phyloP scores from a whole-genome alignment of 2,888 invertebrate species.

The Ephialtes manifestator region DNA sequence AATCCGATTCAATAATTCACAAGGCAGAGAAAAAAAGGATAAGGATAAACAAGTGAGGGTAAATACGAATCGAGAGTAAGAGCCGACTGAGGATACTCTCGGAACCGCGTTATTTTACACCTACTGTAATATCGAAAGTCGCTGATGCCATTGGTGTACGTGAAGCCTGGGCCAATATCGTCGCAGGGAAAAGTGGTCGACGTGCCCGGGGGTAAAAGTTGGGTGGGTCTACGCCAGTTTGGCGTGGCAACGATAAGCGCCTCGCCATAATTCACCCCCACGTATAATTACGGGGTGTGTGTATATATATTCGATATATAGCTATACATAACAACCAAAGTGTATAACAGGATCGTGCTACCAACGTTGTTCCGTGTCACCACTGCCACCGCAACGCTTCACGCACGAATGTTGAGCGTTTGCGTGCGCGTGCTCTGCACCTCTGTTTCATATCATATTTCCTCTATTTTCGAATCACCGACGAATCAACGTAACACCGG shows the following conservation, averaged over 20 bases:
- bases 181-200: conserved; percentile 69
- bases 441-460: conserved; percentile 56
- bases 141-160: conserved; percentile 66
- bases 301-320: conserved; percentile 30
- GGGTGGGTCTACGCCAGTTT: conserved; percentile 62
- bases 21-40: not conserved
- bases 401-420: conserved; percentile 49
- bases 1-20: conserved; percentile 16
- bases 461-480: conserved; percentile 62
- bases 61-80: not conserved
- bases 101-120: conserved; percentile 4
- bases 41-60: not conserved
- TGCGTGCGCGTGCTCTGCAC: conserved; percentile 27
- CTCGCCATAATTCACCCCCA: conserved; percentile 80
- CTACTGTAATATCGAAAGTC: conserved; percentile 70
- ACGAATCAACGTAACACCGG: conserved; percentile 51
- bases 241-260: conserved; percentile 73
- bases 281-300: conserved; percentile 79
- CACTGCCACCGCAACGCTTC: conserved; percentile 62
- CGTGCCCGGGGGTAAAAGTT: conserved; percentile 60
- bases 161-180: conserved; percentile 64
- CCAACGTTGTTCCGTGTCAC: conserved; percentile 60
- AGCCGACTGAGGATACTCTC: not conserved
- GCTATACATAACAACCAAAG: conserved; percentile 6
- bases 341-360: conserved; percentile 52